Evolutionary conservation across 2,888 invertebrate genomes (phyloP).

Genomic region (Polydrusus tereticollis): DNA sequence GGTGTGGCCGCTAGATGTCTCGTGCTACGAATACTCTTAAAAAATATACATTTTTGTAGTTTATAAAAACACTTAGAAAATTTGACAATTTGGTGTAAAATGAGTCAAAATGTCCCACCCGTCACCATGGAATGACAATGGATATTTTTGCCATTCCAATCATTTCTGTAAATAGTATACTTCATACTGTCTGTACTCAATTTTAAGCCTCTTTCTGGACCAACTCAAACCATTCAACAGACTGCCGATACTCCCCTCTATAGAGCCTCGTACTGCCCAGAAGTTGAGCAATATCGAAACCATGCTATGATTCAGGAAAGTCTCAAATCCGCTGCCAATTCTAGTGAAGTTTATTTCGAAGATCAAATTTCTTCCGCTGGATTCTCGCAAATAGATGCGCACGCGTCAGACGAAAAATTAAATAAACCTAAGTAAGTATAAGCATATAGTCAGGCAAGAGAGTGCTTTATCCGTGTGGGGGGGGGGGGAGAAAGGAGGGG

Average conservation of each 20-base stretch:
- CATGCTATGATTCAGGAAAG: constrained; percentile 10
- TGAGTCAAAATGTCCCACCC: too few relatives aligned
- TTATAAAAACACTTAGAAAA: too few relatives aligned
- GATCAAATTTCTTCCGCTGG: not conserved
- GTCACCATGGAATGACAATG: too few relatives aligned
- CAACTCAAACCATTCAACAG: constrained; percentile 67
- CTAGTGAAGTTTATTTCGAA: constrained; percentile 16
- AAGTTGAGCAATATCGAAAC: constrained; percentile 67
- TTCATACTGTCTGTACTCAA: not conserved
- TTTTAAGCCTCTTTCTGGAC: constrained; percentile 62
- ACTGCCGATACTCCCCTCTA: constrained; percentile 68
- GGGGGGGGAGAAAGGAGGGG: too few relatives aligned
- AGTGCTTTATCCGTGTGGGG: too few relatives aligned
- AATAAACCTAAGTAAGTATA: constrained; percentile 10
- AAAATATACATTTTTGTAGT: too few relatives aligned
- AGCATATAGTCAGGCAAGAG: not conserved
- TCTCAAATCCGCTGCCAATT: not conserved
- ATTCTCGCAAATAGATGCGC: constrained; percentile 1
- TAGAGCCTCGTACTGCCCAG: constrained; percentile 70
- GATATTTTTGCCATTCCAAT: too few relatives aligned
- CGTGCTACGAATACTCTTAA: too few relatives aligned
- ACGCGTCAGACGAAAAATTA: constrained; percentile 18
- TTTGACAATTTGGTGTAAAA: too few relatives aligned
- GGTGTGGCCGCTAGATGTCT: too few relatives aligned
- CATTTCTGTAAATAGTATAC: not conserved